phyloP scores from a whole-genome alignment of 2,113 vertebrate genomes.

The Amia ocellicauda region DNA sequence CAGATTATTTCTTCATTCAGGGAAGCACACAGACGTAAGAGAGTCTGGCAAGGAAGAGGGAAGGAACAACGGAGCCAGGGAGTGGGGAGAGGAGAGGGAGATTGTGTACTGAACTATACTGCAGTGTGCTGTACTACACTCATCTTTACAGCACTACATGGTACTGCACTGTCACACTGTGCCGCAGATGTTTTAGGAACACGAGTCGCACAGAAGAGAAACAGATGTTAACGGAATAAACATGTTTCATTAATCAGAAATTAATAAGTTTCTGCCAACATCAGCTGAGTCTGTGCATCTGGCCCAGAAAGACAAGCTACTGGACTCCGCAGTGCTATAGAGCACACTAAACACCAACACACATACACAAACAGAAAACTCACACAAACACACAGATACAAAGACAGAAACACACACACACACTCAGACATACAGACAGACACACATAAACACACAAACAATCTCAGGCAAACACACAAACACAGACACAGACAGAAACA shows the following conservation, averaged over 20 bases:
- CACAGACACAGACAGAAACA: not conserved
- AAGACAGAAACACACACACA: conserved; percentile 1
- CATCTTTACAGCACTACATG: no score
- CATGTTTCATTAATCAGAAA: no score
- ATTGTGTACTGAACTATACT: no score
- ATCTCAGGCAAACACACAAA: not conserved
- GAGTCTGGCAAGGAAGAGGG: conserved; percentile 23
- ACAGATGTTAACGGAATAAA: no score
- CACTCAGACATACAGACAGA: conserved; percentile 9
- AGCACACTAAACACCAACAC: no score
- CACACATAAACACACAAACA: not conserved
- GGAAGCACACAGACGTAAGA: conserved; percentile 30
- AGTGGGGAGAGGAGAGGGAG: conserved; percentile 1
- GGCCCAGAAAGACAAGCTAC: conserved; percentile 18
- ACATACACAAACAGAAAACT: no score
- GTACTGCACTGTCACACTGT: no score
- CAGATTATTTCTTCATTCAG: conserved; percentile 54
- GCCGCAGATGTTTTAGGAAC: no score
- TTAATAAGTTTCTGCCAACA: no score
- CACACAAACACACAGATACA: conserved; percentile 16
- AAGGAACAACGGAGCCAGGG: conserved; percentile 33
- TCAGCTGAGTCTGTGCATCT: no score
- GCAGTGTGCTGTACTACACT: no score
- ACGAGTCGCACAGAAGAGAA: no score
- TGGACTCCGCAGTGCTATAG: not conserved